Conservation (phyloP, 2,797 vertebrate genomes). For the Lacerta viridis region DNA sequence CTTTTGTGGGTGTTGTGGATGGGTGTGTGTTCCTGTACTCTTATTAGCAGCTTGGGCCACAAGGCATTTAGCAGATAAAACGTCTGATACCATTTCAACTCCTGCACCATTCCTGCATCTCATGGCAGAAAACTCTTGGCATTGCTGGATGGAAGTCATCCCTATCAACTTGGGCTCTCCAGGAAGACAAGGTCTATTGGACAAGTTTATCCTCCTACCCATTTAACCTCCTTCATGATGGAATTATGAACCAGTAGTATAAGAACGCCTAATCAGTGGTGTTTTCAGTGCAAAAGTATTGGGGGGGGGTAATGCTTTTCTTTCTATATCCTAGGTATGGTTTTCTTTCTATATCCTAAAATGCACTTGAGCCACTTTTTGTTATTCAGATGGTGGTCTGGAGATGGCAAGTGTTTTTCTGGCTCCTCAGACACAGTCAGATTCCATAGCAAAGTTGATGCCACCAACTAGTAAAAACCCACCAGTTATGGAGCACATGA, state of each 20-base stretch:
- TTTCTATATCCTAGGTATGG: neutral
- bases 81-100: neutral
- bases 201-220: neutral
- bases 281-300: neutral
- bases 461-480: neutral
- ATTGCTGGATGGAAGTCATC: neutral
- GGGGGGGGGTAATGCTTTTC: neutral
- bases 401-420: neutral
- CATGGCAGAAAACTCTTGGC: neutral
- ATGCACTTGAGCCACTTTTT: neutral
- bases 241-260: neutral
- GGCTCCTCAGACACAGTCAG: neutral
- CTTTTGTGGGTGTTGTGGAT: neutral
- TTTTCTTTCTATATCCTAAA: neutral
- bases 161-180: neutral
- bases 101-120: neutral
- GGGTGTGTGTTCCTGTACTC: neutral
- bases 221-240: neutral
- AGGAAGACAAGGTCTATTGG: neutral
- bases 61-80: neutral
- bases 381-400: neutral
- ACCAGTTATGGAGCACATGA: neutral
- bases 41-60: neutral
- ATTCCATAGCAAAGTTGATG: neutral
- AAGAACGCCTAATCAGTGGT: neutral